phyloP scores from a whole-genome alignment of 1,140 invertebrate species.

The Macrobrachium rosenbergii region DNA sequence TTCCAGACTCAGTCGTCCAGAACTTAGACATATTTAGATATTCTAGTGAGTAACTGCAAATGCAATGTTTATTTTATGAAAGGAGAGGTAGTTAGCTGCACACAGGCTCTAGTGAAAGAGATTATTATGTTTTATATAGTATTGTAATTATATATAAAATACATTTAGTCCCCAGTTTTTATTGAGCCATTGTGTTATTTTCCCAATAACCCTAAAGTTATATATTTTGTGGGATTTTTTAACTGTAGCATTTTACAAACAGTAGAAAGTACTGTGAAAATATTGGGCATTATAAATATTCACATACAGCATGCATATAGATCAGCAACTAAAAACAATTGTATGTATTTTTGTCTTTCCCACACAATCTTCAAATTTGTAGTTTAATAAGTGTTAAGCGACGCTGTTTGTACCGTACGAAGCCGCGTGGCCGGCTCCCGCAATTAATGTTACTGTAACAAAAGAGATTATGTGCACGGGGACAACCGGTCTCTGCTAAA shows the following conservation, averaged over 20 bases:
- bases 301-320: conserved; percentile 33
- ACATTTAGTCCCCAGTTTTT: conserved; percentile 40
- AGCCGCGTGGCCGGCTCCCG: conserved; percentile 16
- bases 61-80: conserved; percentile 46
- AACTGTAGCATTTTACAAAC: conserved; percentile 43
- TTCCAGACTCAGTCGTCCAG: conserved; percentile 59
- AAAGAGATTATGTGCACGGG: conserved; percentile 53
- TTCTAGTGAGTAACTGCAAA: conserved; percentile 44
- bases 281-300: conserved; percentile 39
- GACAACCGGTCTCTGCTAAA: conserved; percentile 39
- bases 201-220: conserved; percentile 40
- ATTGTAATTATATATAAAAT: conserved; percentile 35
- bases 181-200: conserved; percentile 43
- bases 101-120: conserved; percentile 31
- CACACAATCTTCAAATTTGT: conserved; percentile 51
- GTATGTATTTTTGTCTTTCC: conserved; percentile 43
- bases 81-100: conserved; percentile 49
- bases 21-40: conserved; percentile 43
- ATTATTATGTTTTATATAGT: conserved; percentile 43
- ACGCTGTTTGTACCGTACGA: conserved; percentile 41
- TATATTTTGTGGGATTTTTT: conserved; percentile 59
- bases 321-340: conserved; percentile 44
- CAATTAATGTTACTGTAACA: conserved; percentile 55
- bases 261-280: conserved; percentile 35
- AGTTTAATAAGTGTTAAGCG: conserved; percentile 44